These are phyloP conservation scores for Acromyrmex heyeri DNA, from an alignment of 1,140 invertebrate species.

Conservation along the genomic window DNA sequence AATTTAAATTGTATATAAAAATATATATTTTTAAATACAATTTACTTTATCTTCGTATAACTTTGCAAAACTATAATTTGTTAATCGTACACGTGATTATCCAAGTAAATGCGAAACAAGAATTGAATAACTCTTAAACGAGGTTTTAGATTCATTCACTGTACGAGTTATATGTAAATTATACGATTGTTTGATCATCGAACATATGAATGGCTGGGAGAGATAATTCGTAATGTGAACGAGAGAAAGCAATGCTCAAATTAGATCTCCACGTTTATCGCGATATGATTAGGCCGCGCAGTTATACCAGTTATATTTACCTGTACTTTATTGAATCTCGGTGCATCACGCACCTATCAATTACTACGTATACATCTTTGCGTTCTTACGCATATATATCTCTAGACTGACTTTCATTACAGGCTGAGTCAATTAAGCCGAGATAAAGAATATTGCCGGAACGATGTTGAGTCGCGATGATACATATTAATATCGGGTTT, in stretches of 20 bases:
- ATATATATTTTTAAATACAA: neutral
- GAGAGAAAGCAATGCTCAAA: constrained; percentile 70
- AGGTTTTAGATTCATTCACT: neutral
- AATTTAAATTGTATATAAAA: constrained; percentile 15
- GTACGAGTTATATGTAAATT: constrained; percentile 15
- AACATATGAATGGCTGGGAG: neutral
- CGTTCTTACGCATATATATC: neutral
- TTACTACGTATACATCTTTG: constrained; percentile 42
- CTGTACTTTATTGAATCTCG: constrained; percentile 38
- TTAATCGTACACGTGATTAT: neutral
- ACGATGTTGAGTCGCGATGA: constrained; percentile 39
- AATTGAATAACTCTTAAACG: neutral
- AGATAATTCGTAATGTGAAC: constrained; percentile 42
- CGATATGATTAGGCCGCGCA: constrained; percentile 7
- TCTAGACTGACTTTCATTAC: constrained; percentile 43
- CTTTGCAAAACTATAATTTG: neutral
- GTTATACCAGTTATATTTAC: constrained; percentile 47
- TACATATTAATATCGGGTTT: constrained; percentile 39
- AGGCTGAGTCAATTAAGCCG: constrained; percentile 49
- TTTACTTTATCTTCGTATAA: neutral
- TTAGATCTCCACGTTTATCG: constrained; percentile 52
- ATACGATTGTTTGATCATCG: neutral
- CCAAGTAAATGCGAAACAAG: neutral
- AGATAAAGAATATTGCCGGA: constrained; percentile 59
- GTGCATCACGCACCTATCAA: constrained; percentile 55